Conservation (phyloP, 2,797 vertebrate genomes). For the Cirrhinus molitorella region DNA sequence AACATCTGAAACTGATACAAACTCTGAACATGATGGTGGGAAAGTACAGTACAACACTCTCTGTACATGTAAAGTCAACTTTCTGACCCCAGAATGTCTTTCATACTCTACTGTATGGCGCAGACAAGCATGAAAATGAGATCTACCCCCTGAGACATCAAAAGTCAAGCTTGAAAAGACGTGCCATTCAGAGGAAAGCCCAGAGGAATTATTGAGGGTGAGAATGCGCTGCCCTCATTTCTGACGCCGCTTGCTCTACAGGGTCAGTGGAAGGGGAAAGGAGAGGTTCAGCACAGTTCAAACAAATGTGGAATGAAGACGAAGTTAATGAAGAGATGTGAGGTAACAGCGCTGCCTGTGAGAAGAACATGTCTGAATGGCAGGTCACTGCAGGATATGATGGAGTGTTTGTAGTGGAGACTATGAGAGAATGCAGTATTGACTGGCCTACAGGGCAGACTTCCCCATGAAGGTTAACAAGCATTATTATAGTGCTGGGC, state of each 20-base stretch:
- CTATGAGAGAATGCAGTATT: not conserved
- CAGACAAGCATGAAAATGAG: slow-evolving; percentile 34
- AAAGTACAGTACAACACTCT: not conserved
- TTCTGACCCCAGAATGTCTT: slow-evolving; percentile 11
- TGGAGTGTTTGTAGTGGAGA: not conserved
- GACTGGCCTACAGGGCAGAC: not conserved
- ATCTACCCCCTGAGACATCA: slow-evolving; percentile 35
- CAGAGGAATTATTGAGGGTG: slow-evolving; percentile 48
- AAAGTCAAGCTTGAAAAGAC: slow-evolving; percentile 25
- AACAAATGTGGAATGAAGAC: slow-evolving; percentile 69
- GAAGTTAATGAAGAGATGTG: slow-evolving; percentile 69
- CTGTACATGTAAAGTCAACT: not conserved
- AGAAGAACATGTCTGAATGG: not conserved
- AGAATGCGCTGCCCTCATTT: slow-evolving; percentile 74
- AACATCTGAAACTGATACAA: not conserved
- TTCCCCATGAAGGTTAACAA: not conserved
- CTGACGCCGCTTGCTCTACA: slow-evolving; percentile 62
- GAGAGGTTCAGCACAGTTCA: slow-evolving; percentile 71
- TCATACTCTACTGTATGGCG: not conserved
- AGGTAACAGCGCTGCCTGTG: slow-evolving; percentile 30
- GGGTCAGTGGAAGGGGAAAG: slow-evolving; percentile 44
- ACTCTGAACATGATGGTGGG: not conserved
- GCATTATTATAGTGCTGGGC: too few species aligned
- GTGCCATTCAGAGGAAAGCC: slow-evolving; percentile 55
- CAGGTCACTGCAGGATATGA: not conserved